Evolutionary conservation across 2,113 vertebrate species (phyloP).

Genomic region (Hyperopisus bebe): DNA sequence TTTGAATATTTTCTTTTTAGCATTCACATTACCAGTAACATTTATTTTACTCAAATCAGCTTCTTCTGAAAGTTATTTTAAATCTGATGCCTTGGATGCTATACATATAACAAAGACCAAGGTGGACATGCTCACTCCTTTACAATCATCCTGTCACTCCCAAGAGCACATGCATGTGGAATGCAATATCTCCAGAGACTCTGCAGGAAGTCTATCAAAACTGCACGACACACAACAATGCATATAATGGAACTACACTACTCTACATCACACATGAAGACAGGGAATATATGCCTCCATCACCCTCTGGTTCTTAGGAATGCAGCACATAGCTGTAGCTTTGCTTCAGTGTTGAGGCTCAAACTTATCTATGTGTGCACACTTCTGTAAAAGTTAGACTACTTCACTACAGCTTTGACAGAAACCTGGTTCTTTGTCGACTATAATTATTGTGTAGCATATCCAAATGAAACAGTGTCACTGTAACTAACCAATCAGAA

Average conservation of each 20-base stretch:
- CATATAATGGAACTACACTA: neutral
- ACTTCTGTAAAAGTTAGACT: neutral
- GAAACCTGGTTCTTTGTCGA: neutral
- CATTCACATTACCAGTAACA: too few species aligned
- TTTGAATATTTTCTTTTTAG: too few species aligned
- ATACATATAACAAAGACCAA: too few species aligned
- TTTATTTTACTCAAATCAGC: neutral
- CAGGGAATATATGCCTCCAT: neutral
- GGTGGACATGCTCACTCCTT: neutral
- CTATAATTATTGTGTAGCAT: neutral
- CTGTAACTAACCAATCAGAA: neutral
- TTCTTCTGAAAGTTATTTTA: neutral
- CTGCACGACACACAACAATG: neutral
- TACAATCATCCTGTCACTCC: neutral
- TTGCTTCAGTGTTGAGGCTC: neutral
- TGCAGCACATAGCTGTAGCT: neutral
- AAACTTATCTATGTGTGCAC: neutral
- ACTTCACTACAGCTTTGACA: neutral
- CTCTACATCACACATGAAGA: neutral
- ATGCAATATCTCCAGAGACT: neutral
- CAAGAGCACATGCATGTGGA: too few species aligned
- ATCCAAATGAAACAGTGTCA: neutral
- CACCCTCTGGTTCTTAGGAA: neutral
- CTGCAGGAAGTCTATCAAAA: neutral
- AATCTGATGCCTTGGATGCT: neutral